A percentile compares a stretch with the other conserved stretches of the same genome.
These are phyloP conservation scores for Mystacides longicornis DNA, from an alignment of 2,888 invertebrate genomes.

Conservation along the genomic window DNA sequence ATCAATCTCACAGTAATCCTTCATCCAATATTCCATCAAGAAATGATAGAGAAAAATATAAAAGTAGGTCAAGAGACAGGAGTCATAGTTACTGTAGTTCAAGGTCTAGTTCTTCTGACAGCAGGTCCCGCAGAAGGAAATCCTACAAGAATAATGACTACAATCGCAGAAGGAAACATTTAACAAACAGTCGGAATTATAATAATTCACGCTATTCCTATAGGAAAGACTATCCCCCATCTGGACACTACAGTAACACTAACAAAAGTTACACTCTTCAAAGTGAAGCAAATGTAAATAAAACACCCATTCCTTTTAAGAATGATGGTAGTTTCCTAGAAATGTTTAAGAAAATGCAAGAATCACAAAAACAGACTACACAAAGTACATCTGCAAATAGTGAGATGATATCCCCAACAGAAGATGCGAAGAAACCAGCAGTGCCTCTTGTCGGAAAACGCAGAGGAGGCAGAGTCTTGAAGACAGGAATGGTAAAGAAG, in stretches of 20 bases:
- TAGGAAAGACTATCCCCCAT: no score
- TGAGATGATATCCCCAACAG: constrained; percentile 28
- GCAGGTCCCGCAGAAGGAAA: background rate
- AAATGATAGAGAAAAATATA: background rate
- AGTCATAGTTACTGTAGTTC: background rate
- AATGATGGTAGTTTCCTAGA: constrained; percentile 89
- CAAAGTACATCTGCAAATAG: constrained; percentile 32
- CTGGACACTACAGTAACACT: no score
- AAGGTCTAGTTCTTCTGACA: background rate
- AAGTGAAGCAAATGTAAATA: no score
- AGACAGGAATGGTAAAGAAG: constrained; percentile 86
- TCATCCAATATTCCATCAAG: background rate
- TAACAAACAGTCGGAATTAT: no score
- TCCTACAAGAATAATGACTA: no score
- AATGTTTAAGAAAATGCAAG: constrained; percentile 86
- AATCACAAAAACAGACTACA: constrained; percentile 44
- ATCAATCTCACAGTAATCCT: background rate
- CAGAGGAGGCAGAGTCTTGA: constrained; percentile 77
- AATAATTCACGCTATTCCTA: no score
- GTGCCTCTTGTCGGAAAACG: constrained; percentile 65
- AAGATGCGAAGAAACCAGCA: constrained; percentile 41
- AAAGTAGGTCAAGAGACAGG: background rate
- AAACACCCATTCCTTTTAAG: constrained; percentile 48
- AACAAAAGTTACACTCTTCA: no score
- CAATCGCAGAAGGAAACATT: no score